Evolutionary conservation across 2,888 invertebrate genomes (phyloP), one percentile per base, ranked within the genome.

Genomic region (Daptonema setosum): DNA sequence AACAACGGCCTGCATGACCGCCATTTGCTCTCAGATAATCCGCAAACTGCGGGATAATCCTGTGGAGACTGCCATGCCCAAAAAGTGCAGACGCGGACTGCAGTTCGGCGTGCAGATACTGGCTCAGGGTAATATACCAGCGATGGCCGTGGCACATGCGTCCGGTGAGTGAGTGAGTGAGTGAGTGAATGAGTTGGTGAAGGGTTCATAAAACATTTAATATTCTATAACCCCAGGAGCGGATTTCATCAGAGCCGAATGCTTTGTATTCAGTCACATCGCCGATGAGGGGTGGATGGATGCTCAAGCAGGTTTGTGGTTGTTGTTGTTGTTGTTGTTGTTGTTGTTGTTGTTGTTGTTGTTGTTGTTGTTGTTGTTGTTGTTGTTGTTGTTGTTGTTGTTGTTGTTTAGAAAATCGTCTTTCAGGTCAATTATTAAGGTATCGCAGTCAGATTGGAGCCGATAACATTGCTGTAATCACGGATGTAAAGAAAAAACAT

Each of bases 401-500:
- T n/a, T n/a, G n/a, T n/a, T n/a, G n/a, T n/a, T n/a, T n/a, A n/a
- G n/a, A n/a, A n/a, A n/a, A n/a, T n/a, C n/a, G n/a, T n/a, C n/a
- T n/a, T n/a, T n/a, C n/a, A n/a, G n/a, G n/a, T n/a, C 70, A 75
- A 8, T 68, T 85, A 57, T 68, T 85, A 29, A 74, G 85, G 59
- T 85, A 83, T 70, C 74, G 84, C 17, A 78, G 73, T 59, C 66
- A 72, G 11, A 80, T 86, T 57, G 78, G 77, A 55, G 83, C 83
- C 0, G 78, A 81, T 8, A 66, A 81, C 64, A 72, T 86, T 25
- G 71, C 80, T 1, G 71, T 85, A 11, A 80, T 83, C 58, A 79
- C 81, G 0, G 85, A 86, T 71, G 77, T 86, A n/a, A 85, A 86
- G 69, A 86, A 86, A 70, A 86, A 85, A 67, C 85, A 86, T 69